Evolutionary conservation across 2,113 vertebrate species (phyloP), one percentile per base, ranked within the genome.

Genomic region (Gila orcuttii): DNA sequence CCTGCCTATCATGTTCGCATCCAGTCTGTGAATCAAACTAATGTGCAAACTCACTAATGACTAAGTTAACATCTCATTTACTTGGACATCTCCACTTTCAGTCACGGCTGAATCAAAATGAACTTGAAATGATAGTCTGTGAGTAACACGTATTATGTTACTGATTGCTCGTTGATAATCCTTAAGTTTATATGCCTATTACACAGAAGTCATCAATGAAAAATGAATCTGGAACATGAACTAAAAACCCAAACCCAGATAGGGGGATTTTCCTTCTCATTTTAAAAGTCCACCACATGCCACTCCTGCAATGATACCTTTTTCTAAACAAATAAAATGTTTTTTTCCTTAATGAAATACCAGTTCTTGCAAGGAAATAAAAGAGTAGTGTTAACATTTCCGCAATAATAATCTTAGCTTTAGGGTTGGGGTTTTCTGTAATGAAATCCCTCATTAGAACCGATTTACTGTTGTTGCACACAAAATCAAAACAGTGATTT

Each of bases 371-470:
- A 50, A 75, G 71, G 42, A 75, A 50, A 42, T 75, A 75, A 47
- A 75, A 75, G 12, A 75, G 47, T 75, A 28, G 71, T 47, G 23
- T 74, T 75, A 50, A 47, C 42, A 47, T 75, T 74, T 47, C 42
- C 6, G 13, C 45, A 75, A 75, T 50, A 12, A 15, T 47, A 17
- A 47, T 50, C 42, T 47, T 28, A 75, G 42, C 45, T 47, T 75
- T 50, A 25, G 11, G 68, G 36, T 10, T 69, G 36, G 33, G 66
- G 66, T 64, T 25, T 11, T 64, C 60, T 28, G n/a, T 13, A 75
- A 75, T 75, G n/a, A 75, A 75, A 47, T 47, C 39, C 71, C n/a
- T 75, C 71, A 25, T 75, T 75, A 28, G 42, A 75, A 28, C 42
- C 13, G 13, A n/a, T 75, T 74, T 74, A 42, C 39, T 74, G n/a